Evolutionary conservation across 2,888 invertebrate genomes (phyloP).

Genomic region (Scaptodrosophila latifasciaeformis): DNA sequence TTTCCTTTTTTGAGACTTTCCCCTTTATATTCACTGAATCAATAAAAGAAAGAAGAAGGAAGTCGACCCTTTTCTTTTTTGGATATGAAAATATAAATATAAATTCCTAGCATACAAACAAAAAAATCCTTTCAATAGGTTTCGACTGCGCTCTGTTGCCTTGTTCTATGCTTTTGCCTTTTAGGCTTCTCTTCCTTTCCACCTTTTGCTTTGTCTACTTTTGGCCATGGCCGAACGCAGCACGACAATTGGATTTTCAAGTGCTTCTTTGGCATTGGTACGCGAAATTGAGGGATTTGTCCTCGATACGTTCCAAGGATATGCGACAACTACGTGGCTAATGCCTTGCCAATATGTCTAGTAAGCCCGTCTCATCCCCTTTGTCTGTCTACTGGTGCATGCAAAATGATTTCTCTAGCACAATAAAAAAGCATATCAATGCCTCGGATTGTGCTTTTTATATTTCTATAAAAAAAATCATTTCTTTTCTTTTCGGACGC

Average conservation of each 20-base stretch:
- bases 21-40: conserved; percentile 37
- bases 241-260: conserved; percentile 58
- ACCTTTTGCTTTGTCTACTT: conserved; percentile 50
- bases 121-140: conserved; percentile 48
- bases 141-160: conserved; percentile 16
- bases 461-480: no score
- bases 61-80: conserved; percentile 31
- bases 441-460: conserved; percentile 20
- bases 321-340: conserved; percentile 28
- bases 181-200: conserved; percentile 28
- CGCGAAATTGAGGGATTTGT: conserved; percentile 51
- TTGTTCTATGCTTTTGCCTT: conserved; percentile 28
- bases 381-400: conserved; percentile 50
- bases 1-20: no score
- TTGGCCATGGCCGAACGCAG: neutral
- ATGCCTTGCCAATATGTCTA: no score
- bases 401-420: conserved; percentile 21
- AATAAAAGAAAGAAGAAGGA: conserved; percentile 27
- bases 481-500: conserved; percentile 10
- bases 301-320: conserved; percentile 4
- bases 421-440: conserved; percentile 2
- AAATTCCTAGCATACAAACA: conserved; percentile 51
- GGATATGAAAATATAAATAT: conserved; percentile 59
- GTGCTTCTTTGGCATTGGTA: conserved; percentile 31
- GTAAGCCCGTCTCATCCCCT: conserved; percentile 31